Evolutionary conservation across 53 echinoderm and acorn worm genomes (phyloP), one percentile per base, ranked within the genome.

Genomic region (Paracentrotus lividus): DNA sequence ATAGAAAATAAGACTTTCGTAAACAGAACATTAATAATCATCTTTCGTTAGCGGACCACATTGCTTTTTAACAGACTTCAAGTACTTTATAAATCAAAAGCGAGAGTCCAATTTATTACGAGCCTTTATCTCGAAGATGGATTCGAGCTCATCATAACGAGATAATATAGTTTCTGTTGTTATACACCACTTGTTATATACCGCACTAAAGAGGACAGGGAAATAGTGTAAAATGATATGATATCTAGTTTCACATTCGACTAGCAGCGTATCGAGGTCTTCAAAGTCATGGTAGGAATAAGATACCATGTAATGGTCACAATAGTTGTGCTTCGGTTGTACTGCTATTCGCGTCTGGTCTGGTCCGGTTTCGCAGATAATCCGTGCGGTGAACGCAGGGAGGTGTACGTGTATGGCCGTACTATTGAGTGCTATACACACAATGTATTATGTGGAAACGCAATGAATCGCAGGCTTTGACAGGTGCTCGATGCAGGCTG

Each of bases 101-200:
- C 90, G 90, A 90, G 72, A 90, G 53, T 44, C 44, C 8, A 90
- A n/a, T 90, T 90, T 90, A 90, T 90, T 66, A 90, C 72, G 16
- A 42, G 64, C 88, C 26, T 58, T 88, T 58, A 88, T 88, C 90
- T 47, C 7, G 51, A 4, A 1, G 89, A 88, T 67, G 20, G 44
- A 68, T 72, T 69, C 53, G 13, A 47, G 52, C 32, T 69, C 68
- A 52, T 67, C 90, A 69, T 90, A 69, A 90, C 90, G 44, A 90
- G 72, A 90, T 90, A 90, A 69, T 27, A 58, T 31, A 47, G 90
- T 90, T 90, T 90, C 90, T 66, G 68, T 90, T 90, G 29, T 60
- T 40, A 58, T 86, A 14, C 86, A 32, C 52, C 86, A 86, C 86
- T 86, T 86, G 86, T 29, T 86, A 33, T 24, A 31, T n/a, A 32